Evolutionary conservation across 2,797 vertebrate genomes (phyloP).

Genomic region (Simalia tracyae): DNA sequence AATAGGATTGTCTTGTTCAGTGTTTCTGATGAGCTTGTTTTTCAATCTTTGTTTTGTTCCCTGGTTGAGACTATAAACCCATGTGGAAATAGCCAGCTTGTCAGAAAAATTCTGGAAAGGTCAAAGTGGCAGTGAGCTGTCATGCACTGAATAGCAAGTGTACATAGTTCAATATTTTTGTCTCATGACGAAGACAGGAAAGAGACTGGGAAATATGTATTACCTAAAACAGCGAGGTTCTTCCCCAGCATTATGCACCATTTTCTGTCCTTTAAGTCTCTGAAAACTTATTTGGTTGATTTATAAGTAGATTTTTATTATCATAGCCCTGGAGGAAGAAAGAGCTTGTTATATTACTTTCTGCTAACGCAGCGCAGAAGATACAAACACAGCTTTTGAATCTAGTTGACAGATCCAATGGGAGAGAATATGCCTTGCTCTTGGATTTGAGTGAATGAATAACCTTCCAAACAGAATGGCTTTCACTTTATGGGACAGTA

Average conservation of each 20-base stretch:
- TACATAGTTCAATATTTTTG: background rate
- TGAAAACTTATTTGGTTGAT: conserved; percentile 41
- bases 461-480: conserved; percentile 24
- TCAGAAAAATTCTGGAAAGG: conserved; percentile 28
- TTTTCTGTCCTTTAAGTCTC: conserved; percentile 47
- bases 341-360: background rate
- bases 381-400: conserved; percentile 31
- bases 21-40: conserved; percentile 29
- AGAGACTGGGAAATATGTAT: conserved; percentile 28
- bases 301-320: conserved; percentile 43
- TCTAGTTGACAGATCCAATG: background rate
- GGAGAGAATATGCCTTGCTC: conserved; percentile 7
- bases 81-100: conserved; percentile 34
- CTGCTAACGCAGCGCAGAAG: conserved; percentile 28
- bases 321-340: conserved; percentile 35
- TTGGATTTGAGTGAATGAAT: conserved; percentile 23
- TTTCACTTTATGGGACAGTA: conserved; percentile 5
- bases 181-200: conserved; percentile 24
- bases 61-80: conserved; percentile 22
- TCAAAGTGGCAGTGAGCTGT: background rate
- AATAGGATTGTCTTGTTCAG: background rate
- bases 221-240: conserved; percentile 27
- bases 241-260: conserved; percentile 9
- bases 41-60: conserved; percentile 27
- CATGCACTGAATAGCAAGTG: conserved; percentile 12